Evolutionary conservation across 1,140 invertebrate genomes (phyloP).

Genomic region (Brachionus angularis): DNA sequence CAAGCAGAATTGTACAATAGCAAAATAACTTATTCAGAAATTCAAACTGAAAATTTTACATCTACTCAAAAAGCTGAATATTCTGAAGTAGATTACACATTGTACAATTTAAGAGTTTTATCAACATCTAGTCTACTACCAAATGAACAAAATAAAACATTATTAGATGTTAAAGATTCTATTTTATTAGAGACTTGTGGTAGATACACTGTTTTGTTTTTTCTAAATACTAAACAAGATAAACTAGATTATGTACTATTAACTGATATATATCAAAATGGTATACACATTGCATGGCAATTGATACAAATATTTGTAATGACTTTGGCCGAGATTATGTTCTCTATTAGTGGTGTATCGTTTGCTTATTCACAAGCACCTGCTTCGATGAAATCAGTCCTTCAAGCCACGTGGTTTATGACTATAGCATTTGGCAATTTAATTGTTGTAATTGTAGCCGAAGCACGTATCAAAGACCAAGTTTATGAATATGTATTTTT

Average conservation of each 20-base stretch:
- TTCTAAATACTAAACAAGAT: neutral
- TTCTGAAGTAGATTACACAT: neutral
- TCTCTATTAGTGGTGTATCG: constrained; percentile 82
- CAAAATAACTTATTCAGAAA: neutral
- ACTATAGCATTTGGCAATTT: constrained; percentile 85
- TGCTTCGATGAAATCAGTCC: constrained; percentile 81
- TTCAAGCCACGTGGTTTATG: constrained; percentile 81
- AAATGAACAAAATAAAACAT: no score
- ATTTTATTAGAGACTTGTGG: constrained; percentile 17
- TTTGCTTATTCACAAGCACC: constrained; percentile 84
- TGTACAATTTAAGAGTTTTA: constrained; percentile 8
- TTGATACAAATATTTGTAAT: constrained; percentile 81
- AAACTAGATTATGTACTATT: constrained; percentile 33
- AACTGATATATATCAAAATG: constrained; percentile 38
- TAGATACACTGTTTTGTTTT: constrained; percentile 25
- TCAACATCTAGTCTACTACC: no score
- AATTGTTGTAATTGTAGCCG: constrained; percentile 78
- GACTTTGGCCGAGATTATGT: constrained; percentile 78
- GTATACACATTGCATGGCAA: constrained; percentile 73
- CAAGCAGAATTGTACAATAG: no score
- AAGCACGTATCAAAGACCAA: constrained; percentile 57
- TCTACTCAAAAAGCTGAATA: neutral
- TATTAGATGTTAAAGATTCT: neutral
- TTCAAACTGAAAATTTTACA: neutral
- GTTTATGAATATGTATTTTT: constrained; percentile 77